Base-by-base conservation (phyloP, 23 tunicate genomes). In the Diplosoma virens region DNA sequence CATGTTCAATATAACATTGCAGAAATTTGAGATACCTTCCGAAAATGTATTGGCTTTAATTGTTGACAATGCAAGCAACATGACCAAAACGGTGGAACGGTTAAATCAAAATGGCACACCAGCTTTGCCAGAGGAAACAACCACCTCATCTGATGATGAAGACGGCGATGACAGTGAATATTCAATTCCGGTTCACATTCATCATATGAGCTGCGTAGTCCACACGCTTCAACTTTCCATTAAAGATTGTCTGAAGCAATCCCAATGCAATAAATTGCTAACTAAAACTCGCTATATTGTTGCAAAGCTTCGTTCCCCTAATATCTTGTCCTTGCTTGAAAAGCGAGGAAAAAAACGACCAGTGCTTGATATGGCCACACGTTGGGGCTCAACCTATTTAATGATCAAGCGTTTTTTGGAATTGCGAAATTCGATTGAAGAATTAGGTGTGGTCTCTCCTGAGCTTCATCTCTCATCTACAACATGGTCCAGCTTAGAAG, bases 11-110 rank as follows among this genome's bases (percentile, higher is more conserved):
- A n/a, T n/a, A 61, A 61, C 69, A 4, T 5, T 61, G 69, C 69
- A 26, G 6, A 28, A 61, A 29, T 61, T 61, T 61, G 69, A 29
- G 35, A 29, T 27, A 27, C 25, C 69, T 28, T 5, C 9, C 28
- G 35, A 61, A 61, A 61, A 61, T 61, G 35, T 61, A 3, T 22
- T 26, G 35, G 9, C n/a, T 27, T 61, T 61, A n/a, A n/a, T 61
- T 61, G 35, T 61, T 27, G 69, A 61, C 69, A 61, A 61, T 29
- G 69, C 69, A 11, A 61, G 69, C 35, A 61, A 26, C 35, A 61
- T 61, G 69, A 61, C 69, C 4, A 61, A 29, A 61, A 61, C 69
- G 7, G 35, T 61, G 30, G 69, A 29, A 29, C 69, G 34, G 35
- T 29, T 61, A 61, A 61, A 61, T 35, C n/a, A 61, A 61, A 61